Conservation (phyloP, 2,888 invertebrate species). For the Tetheella fluctuosa region DNA sequence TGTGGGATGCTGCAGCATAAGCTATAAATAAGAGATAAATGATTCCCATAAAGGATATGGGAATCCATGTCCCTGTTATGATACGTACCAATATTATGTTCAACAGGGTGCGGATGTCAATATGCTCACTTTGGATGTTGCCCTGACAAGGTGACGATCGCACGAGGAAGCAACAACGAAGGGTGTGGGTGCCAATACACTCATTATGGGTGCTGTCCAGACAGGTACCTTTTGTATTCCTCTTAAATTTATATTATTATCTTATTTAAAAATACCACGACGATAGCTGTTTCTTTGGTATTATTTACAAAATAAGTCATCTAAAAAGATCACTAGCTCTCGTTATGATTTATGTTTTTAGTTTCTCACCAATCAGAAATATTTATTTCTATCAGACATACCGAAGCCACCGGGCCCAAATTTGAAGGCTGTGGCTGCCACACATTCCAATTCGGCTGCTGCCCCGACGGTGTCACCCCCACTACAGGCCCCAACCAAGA, state of each 20-base stretch:
- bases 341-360: too few species aligned
- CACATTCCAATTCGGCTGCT: conserved; percentile 95
- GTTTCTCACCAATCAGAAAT: too few species aligned
- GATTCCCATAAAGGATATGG: too few species aligned
- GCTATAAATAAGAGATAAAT: too few species aligned
- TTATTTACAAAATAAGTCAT: too few species aligned
- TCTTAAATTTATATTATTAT: background rate
- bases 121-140: conserved; percentile 93
- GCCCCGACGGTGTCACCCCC: conserved; percentile 90
- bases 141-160: conserved; percentile 91
- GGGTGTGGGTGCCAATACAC: conserved; percentile 93
- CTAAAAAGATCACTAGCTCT: too few species aligned
- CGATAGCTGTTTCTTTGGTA: too few species aligned
- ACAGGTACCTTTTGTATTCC: conserved; percentile 80
- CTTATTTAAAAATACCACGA: too few species aligned
- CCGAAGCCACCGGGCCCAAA: conserved; percentile 90
- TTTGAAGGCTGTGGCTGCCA: conserved; percentile 93
- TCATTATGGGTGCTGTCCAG: conserved; percentile 92
- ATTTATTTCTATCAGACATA: conserved; percentile 66
- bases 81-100: conserved; percentile 13
- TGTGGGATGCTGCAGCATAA: too few species aligned
- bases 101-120: conserved; percentile 90
- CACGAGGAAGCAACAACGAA: conserved; percentile 90
- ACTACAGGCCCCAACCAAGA: conserved; percentile 86
- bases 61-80: background rate